A percentile compares a stretch with the other conserved stretches of the same genome.
Conservation (phyloP, 35 echinoderm and acorn worm genomes). For the Apostichopus japonicus region DNA sequence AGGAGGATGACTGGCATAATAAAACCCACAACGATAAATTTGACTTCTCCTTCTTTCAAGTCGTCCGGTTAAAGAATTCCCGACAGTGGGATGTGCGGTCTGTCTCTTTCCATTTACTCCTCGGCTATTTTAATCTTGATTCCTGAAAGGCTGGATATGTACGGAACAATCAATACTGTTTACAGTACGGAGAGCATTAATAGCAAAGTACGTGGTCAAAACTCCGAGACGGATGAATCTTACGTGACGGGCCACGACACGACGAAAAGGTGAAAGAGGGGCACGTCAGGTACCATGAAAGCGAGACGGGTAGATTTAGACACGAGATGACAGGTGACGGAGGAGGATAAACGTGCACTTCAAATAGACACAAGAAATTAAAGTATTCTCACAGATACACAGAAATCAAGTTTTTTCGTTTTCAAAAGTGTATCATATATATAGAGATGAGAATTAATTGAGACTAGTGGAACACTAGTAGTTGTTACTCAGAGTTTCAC, state of each 20-base stretch:
- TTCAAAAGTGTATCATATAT: too few relatives aligned
- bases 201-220: background rate
- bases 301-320: too few relatives aligned
- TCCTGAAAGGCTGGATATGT: background rate
- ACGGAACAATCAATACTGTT: background rate
- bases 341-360: too few relatives aligned
- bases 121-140: background rate
- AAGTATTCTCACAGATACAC: too few relatives aligned
- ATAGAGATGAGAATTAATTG: too few relatives aligned
- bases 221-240: background rate
- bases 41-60: background rate
- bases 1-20: background rate
- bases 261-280: background rate
- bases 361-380: too few relatives aligned
- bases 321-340: too few relatives aligned
- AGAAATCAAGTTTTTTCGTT: too few relatives aligned
- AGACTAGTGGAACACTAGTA: too few relatives aligned
- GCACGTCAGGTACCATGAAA: too few relatives aligned
- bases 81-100: background rate
- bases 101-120: background rate
- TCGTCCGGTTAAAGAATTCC: background rate
- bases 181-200: background rate
- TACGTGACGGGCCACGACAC: background rate
- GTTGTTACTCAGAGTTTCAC: too few relatives aligned
- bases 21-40: background rate